Conservation (phyloP, 92 coral and sea anemone genomes). For the Palythoa grandis region DNA sequence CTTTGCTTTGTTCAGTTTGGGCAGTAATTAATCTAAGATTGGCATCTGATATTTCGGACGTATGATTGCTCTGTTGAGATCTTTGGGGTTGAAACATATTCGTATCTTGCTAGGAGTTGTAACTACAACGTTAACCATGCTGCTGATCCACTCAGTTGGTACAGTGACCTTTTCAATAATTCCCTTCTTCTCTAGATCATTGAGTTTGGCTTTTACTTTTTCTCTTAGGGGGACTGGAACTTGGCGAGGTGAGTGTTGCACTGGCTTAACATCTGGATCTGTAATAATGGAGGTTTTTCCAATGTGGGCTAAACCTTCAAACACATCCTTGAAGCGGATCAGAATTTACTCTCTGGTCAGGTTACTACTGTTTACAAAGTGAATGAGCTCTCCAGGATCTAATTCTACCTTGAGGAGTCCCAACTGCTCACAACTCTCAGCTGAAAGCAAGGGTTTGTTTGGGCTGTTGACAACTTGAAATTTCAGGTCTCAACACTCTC, state of each 20-base stretch:
- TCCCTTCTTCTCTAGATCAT: neutral
- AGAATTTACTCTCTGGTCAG: slow-evolving; percentile 24
- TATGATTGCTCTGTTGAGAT: neutral
- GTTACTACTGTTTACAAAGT: neutral
- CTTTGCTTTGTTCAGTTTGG: neutral
- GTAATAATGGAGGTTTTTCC: slow-evolving; percentile 25
- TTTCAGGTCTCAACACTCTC: neutral
- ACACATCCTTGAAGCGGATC: slow-evolving; percentile 22
- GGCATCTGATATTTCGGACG: neutral
- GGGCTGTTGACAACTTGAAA: slow-evolving; percentile 50
- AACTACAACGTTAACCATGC: neutral
- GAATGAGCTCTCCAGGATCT: slow-evolving; percentile 17
- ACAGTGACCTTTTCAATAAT: neutral
- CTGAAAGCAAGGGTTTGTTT: slow-evolving; percentile 59
- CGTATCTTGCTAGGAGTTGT: neutral
- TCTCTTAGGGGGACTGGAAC: neutral
- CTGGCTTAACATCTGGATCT: slow-evolving; percentile 50
- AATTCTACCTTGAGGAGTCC: slow-evolving; percentile 6
- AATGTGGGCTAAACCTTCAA: slow-evolving; percentile 19
- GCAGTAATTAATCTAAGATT: neutral
- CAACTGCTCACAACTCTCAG: slow-evolving; percentile 43
- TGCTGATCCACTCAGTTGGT: neutral
- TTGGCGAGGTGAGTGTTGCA: slow-evolving; percentile 41
- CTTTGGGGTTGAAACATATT: neutral
- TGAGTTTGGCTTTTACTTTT: neutral